phyloP scores from a whole-genome alignment of 2,113 vertebrate genomes.

The Thinocorus orbignyianus region DNA sequence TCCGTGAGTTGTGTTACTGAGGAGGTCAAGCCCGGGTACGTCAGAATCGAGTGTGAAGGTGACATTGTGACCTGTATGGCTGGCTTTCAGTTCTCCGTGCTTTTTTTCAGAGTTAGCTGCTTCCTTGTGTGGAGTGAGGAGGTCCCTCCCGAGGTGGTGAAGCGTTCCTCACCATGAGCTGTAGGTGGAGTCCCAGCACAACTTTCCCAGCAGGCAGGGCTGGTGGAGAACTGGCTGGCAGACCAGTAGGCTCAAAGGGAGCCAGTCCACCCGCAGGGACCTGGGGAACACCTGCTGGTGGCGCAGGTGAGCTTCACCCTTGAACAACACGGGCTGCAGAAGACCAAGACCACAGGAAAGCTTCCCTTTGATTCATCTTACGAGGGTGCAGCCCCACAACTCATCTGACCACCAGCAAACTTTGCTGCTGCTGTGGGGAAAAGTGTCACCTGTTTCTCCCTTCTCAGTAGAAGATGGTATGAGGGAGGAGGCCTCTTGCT shows the following conservation, averaged over 20 bases:
- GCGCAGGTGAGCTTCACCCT: neutral
- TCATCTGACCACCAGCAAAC: too few species aligned
- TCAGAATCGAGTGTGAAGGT: accelerated
- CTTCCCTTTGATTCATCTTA: too few species aligned
- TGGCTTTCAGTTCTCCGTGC: accelerated
- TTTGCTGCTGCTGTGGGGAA: too few species aligned
- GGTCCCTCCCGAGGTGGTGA: neutral
- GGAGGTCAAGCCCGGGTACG: neutral
- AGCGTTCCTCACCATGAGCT: neutral
- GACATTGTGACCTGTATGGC: neutral
- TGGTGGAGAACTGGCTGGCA: accelerated
- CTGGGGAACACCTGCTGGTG: too few species aligned
- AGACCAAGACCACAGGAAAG: too few species aligned
- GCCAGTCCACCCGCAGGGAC: neutral
- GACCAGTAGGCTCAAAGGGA: accelerated
- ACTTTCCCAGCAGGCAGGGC: neutral
- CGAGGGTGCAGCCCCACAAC: neutral
- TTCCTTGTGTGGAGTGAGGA: neutral
- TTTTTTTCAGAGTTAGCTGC: too few species aligned
- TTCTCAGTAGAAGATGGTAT: accelerated
- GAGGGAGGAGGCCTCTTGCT: neutral
- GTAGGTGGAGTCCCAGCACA: neutral
- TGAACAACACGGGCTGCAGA: neutral
- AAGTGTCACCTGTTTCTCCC: neutral
- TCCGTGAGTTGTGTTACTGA: neutral